Evolutionary conservation across 1,140 invertebrate genomes (phyloP).

Genomic region (Halictus rubicundus): DNA sequence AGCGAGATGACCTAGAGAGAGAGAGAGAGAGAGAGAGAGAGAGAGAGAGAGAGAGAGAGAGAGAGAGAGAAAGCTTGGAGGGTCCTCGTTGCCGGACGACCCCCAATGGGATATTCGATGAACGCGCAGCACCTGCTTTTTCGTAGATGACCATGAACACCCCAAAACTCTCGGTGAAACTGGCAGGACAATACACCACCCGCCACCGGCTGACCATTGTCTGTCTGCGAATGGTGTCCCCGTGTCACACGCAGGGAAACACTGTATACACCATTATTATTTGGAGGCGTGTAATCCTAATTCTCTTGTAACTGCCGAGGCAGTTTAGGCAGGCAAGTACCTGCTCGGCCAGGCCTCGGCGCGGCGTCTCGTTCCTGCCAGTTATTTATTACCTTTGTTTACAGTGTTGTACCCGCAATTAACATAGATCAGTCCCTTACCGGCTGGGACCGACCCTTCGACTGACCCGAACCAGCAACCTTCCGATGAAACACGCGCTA

Average conservation of each 20-base stretch:
- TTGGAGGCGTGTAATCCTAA: conserved; percentile 66
- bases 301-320: conserved; percentile 33
- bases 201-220: conserved; percentile 71
- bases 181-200: conserved; percentile 69
- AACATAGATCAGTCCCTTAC: conserved; percentile 29
- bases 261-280: conserved; percentile 62
- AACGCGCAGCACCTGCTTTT: conserved; percentile 46
- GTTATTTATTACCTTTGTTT: conserved; percentile 49
- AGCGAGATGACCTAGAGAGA: background rate
- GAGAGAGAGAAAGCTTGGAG: background rate
- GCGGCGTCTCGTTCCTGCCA: background rate
- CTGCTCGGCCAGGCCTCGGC: background rate
- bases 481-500: conserved; percentile 16
- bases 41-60: background rate
- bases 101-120: conserved; percentile 26
- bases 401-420: conserved; percentile 35
- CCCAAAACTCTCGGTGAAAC: conserved; percentile 45
- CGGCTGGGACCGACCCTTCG: conserved; percentile 12
- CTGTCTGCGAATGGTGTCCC: conserved; percentile 32
- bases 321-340: background rate
- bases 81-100: conserved; percentile 15
- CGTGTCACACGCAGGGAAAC: conserved; percentile 45
- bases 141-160: conserved; percentile 16
- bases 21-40: background rate
- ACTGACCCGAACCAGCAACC: too few relatives aligned